Percentiles rank a stretch among this genome's conserved stretches.
phyloP scores from a whole-genome alignment of 2,797 vertebrate species.

The Rachycentron canadum region DNA sequence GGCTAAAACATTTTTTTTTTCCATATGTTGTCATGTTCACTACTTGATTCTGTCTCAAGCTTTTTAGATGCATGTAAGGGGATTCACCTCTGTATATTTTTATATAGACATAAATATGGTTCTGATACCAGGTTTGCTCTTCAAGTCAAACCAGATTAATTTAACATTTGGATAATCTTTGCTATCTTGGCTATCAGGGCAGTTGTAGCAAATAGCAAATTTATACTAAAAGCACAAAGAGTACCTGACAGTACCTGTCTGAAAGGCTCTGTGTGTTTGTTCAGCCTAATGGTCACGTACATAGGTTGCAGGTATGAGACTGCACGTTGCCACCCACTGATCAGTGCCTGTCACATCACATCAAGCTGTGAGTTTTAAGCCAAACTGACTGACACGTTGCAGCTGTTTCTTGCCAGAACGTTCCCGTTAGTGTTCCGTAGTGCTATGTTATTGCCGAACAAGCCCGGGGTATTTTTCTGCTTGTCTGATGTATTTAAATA shows the following conservation, averaged over 20 bases:
- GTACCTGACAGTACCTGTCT: not conserved
- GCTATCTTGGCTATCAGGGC: not conserved
- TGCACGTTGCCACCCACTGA: conserved; percentile 28
- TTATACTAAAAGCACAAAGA: not conserved
- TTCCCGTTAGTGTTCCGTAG: conserved; percentile 20
- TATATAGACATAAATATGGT: not conserved
- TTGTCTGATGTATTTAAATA: conserved; percentile 67
- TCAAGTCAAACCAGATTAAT: not conserved
- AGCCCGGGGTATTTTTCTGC: conserved; percentile 60
- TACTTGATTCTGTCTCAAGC: not conserved
- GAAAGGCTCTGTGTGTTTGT: not conserved
- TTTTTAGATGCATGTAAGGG: too few species aligned
- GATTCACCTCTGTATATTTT: not conserved
- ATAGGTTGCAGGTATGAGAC: conserved; percentile 45
- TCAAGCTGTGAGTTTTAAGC: conserved; percentile 53
- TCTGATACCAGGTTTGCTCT: not conserved
- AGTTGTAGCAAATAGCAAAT: conserved; percentile 5
- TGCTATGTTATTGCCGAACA: not conserved
- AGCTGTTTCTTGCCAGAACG: conserved; percentile 53
- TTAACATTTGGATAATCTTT: not conserved
- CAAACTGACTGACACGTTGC: conserved; percentile 46
- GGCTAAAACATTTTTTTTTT: too few species aligned
- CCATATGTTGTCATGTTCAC: too few species aligned
- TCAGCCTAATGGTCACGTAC: conserved; percentile 27
- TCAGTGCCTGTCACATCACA: conserved; percentile 50